phyloP scores from a whole-genome alignment of 2,113 vertebrate species.

The Proterorhinus semilunaris region DNA sequence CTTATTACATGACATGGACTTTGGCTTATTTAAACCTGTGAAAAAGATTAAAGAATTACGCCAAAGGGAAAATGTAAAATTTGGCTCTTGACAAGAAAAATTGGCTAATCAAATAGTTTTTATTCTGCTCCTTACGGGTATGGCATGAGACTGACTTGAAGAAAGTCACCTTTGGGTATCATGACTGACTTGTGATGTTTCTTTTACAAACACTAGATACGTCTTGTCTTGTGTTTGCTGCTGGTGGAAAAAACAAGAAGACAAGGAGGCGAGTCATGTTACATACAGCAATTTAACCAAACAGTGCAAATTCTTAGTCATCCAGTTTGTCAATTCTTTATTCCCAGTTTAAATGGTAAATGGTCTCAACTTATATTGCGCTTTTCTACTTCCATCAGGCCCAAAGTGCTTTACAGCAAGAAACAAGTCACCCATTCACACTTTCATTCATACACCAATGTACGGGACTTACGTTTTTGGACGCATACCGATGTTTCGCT shows the following conservation, averaged over 20 bases:
- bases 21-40: neutral
- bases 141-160: neutral
- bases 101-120: neutral
- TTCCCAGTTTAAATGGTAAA: no score
- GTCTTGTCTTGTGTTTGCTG: neutral
- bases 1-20: neutral
- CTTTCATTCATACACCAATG: no score
- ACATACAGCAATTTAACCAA: no score
- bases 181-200: constrained; percentile 13
- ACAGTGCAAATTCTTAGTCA: no score
- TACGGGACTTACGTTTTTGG: no score
- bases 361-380: no score
- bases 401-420: no score
- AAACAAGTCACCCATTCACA: no score
- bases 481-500: no score
- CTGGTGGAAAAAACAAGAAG: neutral
- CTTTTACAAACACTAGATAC: neutral
- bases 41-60: constrained; percentile 7
- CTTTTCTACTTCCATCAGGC: no score
- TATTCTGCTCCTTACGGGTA: neutral
- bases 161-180: neutral
- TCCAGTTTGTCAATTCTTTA: no score
- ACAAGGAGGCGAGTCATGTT: neutral
- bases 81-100: neutral
- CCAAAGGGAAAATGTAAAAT: neutral